These are phyloP conservation scores for Aspidiotus rigidus DNA, from an alignment of 2,888 invertebrate genomes.

Conservation along the genomic window DNA sequence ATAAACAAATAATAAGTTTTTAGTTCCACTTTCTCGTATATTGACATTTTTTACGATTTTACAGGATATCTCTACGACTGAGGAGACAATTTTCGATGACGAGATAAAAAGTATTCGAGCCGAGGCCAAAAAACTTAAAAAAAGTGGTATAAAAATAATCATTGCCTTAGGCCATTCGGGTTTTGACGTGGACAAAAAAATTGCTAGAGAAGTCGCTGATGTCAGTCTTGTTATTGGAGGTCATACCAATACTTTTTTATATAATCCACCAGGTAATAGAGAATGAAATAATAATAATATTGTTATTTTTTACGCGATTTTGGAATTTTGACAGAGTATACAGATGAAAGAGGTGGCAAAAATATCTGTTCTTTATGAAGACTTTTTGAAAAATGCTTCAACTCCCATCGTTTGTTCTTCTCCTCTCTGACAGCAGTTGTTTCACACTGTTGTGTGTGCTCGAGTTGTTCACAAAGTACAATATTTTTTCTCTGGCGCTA, in stretches of 20 bases:
- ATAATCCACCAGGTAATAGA: slow-evolving; percentile 41
- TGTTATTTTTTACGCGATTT: too few species aligned
- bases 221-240: slow-evolving; percentile 85
- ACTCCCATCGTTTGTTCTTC: too few species aligned
- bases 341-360: too few species aligned
- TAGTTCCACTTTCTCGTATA: too few species aligned
- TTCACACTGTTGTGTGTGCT: too few species aligned
- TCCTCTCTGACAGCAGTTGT: too few species aligned
- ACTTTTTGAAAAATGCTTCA: too few species aligned
- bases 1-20: too few species aligned
- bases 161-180: slow-evolving; percentile 88
- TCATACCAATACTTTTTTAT: slow-evolving; percentile 83
- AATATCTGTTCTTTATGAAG: too few species aligned
- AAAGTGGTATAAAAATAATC: slow-evolving; percentile 64
- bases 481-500: too few species aligned
- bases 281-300: background rate
- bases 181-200: slow-evolving; percentile 61
- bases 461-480: too few species aligned
- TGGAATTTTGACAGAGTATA: too few species aligned
- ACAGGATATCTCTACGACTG: slow-evolving; percentile 43
- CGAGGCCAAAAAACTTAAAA: slow-evolving; percentile 56
- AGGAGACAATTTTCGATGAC: slow-evolving; percentile 47
- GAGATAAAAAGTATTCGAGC: slow-evolving; percentile 59
- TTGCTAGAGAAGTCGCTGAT: slow-evolving; percentile 65
- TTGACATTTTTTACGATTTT: background rate